Percentiles rank a stretch among this genome's conserved stretches.
Conservation (phyloP, 2,888 invertebrate genomes). For the Rambutsinella grinnellia region DNA sequence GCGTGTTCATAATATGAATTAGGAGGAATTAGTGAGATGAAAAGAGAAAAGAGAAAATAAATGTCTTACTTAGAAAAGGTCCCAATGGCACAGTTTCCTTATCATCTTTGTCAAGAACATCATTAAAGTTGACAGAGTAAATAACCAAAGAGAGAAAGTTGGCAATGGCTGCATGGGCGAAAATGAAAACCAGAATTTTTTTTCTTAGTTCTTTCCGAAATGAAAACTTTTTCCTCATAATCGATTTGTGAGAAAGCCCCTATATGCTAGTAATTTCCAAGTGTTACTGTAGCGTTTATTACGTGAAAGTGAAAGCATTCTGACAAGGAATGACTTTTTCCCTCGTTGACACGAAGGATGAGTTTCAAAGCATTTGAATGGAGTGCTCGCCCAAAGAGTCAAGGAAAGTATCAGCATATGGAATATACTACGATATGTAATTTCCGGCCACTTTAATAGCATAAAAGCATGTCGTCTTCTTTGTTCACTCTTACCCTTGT, state of each 20-base stretch:
- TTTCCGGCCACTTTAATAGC: slow-evolving; percentile 37
- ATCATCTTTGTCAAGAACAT: slow-evolving; percentile 42
- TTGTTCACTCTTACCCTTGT: slow-evolving; percentile 17
- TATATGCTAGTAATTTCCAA: no score
- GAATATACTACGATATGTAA: slow-evolving; percentile 16
- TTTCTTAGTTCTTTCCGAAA: neutral
- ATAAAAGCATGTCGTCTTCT: slow-evolving; percentile 44
- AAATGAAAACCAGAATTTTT: neutral
- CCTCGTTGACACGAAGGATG: no score
- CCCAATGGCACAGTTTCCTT: slow-evolving; percentile 47
- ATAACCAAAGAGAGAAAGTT: slow-evolving; percentile 49
- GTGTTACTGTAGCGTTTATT: no score
- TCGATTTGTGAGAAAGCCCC: no score
- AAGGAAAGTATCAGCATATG: neutral
- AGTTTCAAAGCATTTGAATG: no score
- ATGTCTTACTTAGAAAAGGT: slow-evolving; percentile 50
- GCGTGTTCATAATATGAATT: no score
- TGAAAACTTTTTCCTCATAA: slow-evolving; percentile 6
- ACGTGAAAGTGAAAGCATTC: no score
- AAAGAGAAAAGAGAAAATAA: no score
- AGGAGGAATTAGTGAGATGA: no score
- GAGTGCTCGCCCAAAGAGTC: no score
- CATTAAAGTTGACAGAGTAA: slow-evolving; percentile 54
- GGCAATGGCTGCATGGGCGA: slow-evolving; percentile 46
- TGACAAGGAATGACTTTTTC: no score